These are phyloP conservation scores for Leucophenga varia DNA, from an alignment of 1,140 invertebrate genomes.

Conservation along the genomic window DNA sequence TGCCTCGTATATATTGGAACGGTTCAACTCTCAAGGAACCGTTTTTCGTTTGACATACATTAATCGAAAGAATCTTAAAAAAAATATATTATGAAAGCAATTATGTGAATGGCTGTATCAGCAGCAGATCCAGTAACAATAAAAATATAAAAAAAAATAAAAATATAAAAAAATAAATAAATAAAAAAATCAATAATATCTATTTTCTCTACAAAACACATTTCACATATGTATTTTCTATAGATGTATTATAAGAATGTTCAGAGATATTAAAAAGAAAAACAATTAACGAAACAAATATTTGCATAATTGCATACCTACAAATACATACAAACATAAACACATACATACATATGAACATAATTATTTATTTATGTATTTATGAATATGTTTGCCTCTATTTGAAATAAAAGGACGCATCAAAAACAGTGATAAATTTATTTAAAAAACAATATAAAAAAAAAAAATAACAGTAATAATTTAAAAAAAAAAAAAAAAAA, in stretches of 20 bases:
- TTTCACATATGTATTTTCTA: slow-evolving; percentile 8
- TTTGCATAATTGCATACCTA: slow-evolving; percentile 21
- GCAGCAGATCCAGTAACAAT: no score
- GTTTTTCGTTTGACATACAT: no score
- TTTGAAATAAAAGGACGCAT: slow-evolving; percentile 10
- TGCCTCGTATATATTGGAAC: no score
- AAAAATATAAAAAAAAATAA: no score
- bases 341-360: slow-evolving; percentile 23
- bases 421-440: neutral
- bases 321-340: slow-evolving; percentile 17
- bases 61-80: no score
- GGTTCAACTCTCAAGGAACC: no score
- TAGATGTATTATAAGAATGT: slow-evolving; percentile 6
- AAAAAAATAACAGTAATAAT: slow-evolving; percentile 2
- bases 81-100: no score
- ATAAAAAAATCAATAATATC: no score
- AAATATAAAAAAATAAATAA: no score
- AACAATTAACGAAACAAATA: slow-evolving; percentile 12
- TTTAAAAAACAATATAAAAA: neutral
- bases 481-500: slow-evolving; percentile 2
- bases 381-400: slow-evolving; percentile 6
- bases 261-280: neutral
- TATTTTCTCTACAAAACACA: neutral
- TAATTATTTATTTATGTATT: slow-evolving; percentile 5
- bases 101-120: no score